Evolutionary conservation across 2,113 vertebrate species (phyloP), one percentile per base, ranked within the genome.

Genomic region (Holacanthus passer): DNA sequence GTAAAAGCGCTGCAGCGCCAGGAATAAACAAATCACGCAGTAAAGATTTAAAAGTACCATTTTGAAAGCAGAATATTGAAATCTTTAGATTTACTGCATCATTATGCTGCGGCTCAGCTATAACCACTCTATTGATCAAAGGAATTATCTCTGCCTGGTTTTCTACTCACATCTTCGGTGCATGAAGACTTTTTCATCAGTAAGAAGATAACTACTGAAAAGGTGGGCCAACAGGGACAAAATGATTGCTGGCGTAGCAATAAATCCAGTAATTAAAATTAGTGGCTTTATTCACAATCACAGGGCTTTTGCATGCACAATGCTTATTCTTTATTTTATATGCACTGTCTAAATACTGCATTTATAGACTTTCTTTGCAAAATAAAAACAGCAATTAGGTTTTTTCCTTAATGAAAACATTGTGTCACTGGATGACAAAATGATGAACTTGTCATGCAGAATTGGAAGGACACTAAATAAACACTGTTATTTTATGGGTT

Each of bases 81-180:
- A 88, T 82, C 50, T 85, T 82, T 60, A 74, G 83, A 88, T 85
- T 87, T 87, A 84, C 76, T 43, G 70, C 70, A 22, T 89, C 77
- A 74, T 83, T 89, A 83, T 31, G 37, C 65, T 39, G 72, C 29
- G 31, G 83, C 78, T 83, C 70, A 79, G 80, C 80, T 77, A 75
- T 87, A 86, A 82, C 73, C 72, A 47, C 52, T 79, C 35, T 73
- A 88, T 83, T 85, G 86, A 90, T 85, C 63, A 85, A 76, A 81
- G 43, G 67, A 88, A 84, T 82, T 73, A 66, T 85, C 65, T 79
- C 58, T 77, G 59, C 53, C 63, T 70, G 59, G 29, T 82, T 86
- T 77, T 73, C 41, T 59, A 11, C 63, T 77, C 66, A 68, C 77
- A 71, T 65, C 39, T 71, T 6, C 43, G 22, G 45, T 31, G 32